Evolutionary conservation across 64 coral and sea anemone genomes (phyloP), one percentile per base, ranked within the genome.

Genomic region (Montipora sp.): DNA sequence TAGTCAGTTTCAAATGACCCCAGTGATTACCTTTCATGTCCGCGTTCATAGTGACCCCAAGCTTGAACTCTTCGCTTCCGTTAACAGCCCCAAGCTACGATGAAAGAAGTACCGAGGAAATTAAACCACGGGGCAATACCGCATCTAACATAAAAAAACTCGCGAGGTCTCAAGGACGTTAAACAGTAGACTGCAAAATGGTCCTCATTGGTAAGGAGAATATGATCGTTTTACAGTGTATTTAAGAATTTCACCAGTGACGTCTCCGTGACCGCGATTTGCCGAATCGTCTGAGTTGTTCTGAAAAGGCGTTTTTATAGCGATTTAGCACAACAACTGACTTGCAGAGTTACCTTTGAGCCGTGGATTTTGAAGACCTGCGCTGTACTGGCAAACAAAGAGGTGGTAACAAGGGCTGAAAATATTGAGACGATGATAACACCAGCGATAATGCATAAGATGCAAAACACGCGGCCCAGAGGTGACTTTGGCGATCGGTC

Each of bases 41-140:
- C 48, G 95, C 95, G 23, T 96, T 96, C 95, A 96, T 96, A 69
- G 84, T 94, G 7, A 96, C 95, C n/a, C 95, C 95, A 1, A 96
- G 83, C 19, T 91, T 92, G 43, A 93, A 96, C 48, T 96, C 95
- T 19, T 96, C 95, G 22, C 95, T 96, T 16, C 95, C 95, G 72
- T 94, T 96, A 15, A 96, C 92, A 5, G 95, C 95, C 79, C 95
- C 95, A 78, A 96, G 90, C 95, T 96, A 55, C 23, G 10, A 60
- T 4, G 19, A 53, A 81, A 9, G 7, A 36, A 36, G 36, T 36
- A 36, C 36, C 36, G 36, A 36, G 36, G 36, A 36, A 36, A 36
- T 36, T 36, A 36, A 36, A 36, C 36, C 36, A 2, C 36, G 36
- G 36, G 0, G 36, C 36, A 36, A 36, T 36, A 36, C 36, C 36